phyloP scores from a whole-genome alignment of 2,888 invertebrate species.

The Lithodes maja region DNA sequence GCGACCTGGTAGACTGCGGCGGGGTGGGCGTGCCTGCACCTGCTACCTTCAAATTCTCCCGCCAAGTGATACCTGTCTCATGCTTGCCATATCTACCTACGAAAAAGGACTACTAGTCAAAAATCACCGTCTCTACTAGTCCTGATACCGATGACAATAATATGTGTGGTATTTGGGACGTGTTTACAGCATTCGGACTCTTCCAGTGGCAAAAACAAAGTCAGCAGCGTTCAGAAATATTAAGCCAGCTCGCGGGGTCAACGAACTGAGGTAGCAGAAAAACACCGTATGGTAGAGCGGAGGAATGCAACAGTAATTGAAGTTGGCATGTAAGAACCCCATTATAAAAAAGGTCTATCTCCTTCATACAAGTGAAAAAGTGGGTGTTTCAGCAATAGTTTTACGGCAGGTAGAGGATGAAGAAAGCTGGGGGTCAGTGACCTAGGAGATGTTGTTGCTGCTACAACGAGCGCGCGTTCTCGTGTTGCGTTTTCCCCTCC shows the following conservation, averaged over 20 bases:
- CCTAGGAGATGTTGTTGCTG: conserved; percentile 21
- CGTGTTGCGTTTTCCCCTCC: not conserved
- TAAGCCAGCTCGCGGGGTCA: conserved; percentile 31
- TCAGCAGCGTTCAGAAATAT: not conserved
- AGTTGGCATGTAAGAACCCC: conserved; percentile 47
- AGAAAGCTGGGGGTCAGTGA: conserved; percentile 50
- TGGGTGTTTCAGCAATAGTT: conserved; percentile 35
- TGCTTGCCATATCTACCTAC: conserved; percentile 11
- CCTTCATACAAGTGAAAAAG: conserved; percentile 51
- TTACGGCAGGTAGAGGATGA: conserved; percentile 41
- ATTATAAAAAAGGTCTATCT: conserved; percentile 41
- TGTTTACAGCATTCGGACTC: conserved; percentile 6
- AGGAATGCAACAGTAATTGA: conserved; percentile 5
- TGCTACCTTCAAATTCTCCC: conserved; percentile 30
- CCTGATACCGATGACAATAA: not conserved
- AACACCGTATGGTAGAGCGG: not conserved
- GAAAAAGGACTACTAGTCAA: not conserved
- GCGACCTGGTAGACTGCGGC: not conserved
- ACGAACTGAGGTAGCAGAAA: conserved; percentile 22
- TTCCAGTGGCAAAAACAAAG: conserved; percentile 4
- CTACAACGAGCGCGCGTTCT: not conserved
- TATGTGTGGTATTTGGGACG: not conserved
- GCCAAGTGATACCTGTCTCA: not conserved
- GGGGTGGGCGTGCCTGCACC: conserved; percentile 9
- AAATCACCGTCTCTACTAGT: not conserved